Evolutionary conservation across 2,888 invertebrate species (phyloP).

Genomic region (Agonopterix heracliana): DNA sequence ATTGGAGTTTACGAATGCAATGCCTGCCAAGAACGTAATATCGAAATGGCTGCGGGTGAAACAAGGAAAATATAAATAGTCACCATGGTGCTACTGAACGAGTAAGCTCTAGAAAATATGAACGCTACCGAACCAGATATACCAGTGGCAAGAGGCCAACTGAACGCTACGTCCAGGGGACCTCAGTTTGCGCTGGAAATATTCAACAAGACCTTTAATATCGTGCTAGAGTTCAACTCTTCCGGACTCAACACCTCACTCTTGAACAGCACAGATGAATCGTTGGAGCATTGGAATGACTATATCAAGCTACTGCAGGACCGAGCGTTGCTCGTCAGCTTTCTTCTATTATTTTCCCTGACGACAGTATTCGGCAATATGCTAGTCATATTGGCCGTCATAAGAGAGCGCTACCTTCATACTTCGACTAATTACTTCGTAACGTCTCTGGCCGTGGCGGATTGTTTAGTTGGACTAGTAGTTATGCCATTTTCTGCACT

Average conservation of each 20-base stretch:
- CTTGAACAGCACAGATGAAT: constrained; percentile 8
- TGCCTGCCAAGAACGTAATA: constrained; percentile 70
- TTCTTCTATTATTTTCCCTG: constrained; percentile 90
- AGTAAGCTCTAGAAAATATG: constrained; percentile 64
- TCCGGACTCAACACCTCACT: constrained; percentile 23
- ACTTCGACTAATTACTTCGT: constrained; percentile 99
- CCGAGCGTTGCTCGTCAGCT: constrained; percentile 84
- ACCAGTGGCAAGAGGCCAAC: constrained; percentile 58
- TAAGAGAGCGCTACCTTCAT: constrained; percentile 93
- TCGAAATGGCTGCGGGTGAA: constrained; percentile 68
- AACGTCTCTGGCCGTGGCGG: constrained; percentile 96
- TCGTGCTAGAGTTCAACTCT: constrained; percentile 32
- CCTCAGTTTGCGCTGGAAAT: constrained; percentile 49
- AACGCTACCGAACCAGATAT: constrained; percentile 56
- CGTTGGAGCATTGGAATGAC: constrained; percentile 45
- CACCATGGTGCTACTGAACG: constrained; percentile 62
- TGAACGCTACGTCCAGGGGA: constrained; percentile 48
- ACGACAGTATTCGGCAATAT: constrained; percentile 97
- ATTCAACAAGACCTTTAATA: constrained; percentile 37
- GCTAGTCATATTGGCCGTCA: constrained; percentile 94
- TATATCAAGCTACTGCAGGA: constrained; percentile 76
- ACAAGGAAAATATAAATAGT: constrained; percentile 68
- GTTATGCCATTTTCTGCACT: constrained; percentile 98
- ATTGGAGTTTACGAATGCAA: constrained; percentile 56
- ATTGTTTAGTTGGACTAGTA: constrained; percentile 95